A percentile compares a stretch with the other conserved stretches of the same genome.
phyloP scores from a whole-genome alignment of 2,888 invertebrate genomes.

The Malthinus seriepunctatus region DNA sequence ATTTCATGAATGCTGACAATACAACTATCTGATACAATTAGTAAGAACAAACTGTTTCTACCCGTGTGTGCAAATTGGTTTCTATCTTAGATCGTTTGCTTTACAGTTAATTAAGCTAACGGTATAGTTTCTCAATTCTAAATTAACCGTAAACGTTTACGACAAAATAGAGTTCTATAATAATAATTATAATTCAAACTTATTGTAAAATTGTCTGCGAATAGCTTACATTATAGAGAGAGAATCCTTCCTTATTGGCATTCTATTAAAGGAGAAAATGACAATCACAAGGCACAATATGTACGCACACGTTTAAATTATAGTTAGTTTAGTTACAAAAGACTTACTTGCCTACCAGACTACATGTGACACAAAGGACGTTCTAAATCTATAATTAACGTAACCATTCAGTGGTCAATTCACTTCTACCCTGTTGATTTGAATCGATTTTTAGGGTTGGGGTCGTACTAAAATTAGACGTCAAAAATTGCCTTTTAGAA shows the following conservation, averaged over 20 bases:
- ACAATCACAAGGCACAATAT: slow-evolving; percentile 39
- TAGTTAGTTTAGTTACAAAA: slow-evolving; percentile 9
- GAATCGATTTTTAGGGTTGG: too few species aligned
- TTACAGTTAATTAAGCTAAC: slow-evolving; percentile 27
- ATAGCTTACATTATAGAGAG: slow-evolving; percentile 33
- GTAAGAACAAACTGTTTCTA: slow-evolving; percentile 17
- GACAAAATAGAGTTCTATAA: slow-evolving; percentile 20
- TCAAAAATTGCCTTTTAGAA: too few species aligned
- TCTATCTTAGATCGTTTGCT: slow-evolving; percentile 20
- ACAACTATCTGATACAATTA: slow-evolving; percentile 18
- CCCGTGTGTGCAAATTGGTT: slow-evolving; percentile 22
- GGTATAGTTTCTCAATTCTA: slow-evolving; percentile 23
- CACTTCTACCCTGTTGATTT: too few species aligned
- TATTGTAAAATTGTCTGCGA: slow-evolving; percentile 30
- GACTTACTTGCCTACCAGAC: too few species aligned
- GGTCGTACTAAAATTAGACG: too few species aligned
- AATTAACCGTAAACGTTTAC: slow-evolving; percentile 28
- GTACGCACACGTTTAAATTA: slow-evolving; percentile 35
- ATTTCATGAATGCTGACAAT: slow-evolving; percentile 8
- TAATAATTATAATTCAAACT: slow-evolving; percentile 28
- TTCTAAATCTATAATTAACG: too few species aligned
- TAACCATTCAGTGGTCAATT: too few species aligned
- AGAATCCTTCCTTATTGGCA: slow-evolving; percentile 34
- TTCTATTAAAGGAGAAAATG: slow-evolving; percentile 36
- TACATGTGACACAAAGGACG: too few species aligned